Evolutionary conservation across 2,797 vertebrate genomes (phyloP), one percentile per base, ranked within the genome.

Genomic region (Chlorospingus flavigularis): DNA sequence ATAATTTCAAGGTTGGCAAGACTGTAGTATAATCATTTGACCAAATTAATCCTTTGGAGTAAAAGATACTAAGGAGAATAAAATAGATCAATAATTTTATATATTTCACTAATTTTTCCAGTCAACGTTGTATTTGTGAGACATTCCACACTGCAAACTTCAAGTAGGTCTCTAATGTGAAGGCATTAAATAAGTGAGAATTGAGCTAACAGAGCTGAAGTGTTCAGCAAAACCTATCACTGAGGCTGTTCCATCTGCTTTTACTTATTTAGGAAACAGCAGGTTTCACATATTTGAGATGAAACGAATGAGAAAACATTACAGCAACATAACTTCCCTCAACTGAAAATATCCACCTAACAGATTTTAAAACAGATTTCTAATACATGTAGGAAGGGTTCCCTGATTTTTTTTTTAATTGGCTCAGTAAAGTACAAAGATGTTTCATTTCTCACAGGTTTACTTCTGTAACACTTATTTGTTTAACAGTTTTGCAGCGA

Each of bases 361-460:
- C 97, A 97, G 97, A 97, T 97, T 97, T 97, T 80, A 95, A 97
- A 97, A 94, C 96, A 97, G 97, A 97, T 96, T 97, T 97, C 91
- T 95, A 97, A 97, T 97, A 96, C 85, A 94, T 94, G 96, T 95
- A 97, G 94, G 96, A 96, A 97, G 96, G 95, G 96, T 95, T 97
- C 92, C 96, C 94, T 95, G 83, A 75, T 88, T 96, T 87, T 95
- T 95, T 97, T 95, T 96, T 95, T 93, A 96, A 94, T 95, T 96
- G 95, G 93, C 96, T 95, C 91, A 73, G 86, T 91, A 88, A 97
- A 97, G 95, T 94, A 96, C 94, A 97, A 97, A 96, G 92, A 96
- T 96, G 95, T 84, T 96, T 94, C 91, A 92, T 94, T 95, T 94
- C 95, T 96, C 95, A 94, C 95, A 97, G 93, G 93, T 97, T 97